phyloP scores from a whole-genome alignment of 2,113 vertebrate species.

The Turdus rufiventris region DNA sequence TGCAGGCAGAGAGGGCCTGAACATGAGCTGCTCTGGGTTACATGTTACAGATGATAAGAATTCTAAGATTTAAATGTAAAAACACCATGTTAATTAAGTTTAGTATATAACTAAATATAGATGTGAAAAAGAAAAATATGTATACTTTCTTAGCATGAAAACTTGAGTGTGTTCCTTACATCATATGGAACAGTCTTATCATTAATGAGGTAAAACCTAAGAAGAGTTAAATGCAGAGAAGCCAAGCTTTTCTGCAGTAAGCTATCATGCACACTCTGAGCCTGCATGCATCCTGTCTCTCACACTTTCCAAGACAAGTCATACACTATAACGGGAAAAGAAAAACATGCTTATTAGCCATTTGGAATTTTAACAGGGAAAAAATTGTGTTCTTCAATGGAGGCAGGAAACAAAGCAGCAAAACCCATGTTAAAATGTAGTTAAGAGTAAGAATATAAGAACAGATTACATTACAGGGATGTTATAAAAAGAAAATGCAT shows the following conservation, averaged over 20 bases:
- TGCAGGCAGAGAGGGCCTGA: background rate
- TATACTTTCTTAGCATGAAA: background rate
- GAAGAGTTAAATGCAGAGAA: background rate
- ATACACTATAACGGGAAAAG: background rate
- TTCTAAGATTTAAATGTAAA: background rate
- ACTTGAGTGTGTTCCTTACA: background rate
- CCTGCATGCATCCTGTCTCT: constrained; percentile 24
- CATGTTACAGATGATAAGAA: background rate
- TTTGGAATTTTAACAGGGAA: constrained; percentile 28
- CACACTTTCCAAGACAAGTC: constrained; percentile 8
- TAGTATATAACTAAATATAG: background rate
- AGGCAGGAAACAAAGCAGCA: background rate
- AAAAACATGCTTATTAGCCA: constrained; percentile 13
- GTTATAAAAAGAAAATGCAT: constrained; percentile 32
- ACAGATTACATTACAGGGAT: background rate
- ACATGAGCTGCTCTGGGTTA: background rate
- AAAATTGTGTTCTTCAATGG: background rate
- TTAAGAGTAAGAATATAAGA: background rate
- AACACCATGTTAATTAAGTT: background rate
- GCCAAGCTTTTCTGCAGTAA: background rate
- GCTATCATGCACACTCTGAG: background rate
- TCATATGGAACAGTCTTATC: background rate
- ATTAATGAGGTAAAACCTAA: background rate
- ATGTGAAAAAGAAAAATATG: background rate
- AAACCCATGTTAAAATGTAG: background rate